Evolutionary conservation across 2,113 vertebrate genomes (phyloP).

Genomic region (Hydropotes inermis): DNA sequence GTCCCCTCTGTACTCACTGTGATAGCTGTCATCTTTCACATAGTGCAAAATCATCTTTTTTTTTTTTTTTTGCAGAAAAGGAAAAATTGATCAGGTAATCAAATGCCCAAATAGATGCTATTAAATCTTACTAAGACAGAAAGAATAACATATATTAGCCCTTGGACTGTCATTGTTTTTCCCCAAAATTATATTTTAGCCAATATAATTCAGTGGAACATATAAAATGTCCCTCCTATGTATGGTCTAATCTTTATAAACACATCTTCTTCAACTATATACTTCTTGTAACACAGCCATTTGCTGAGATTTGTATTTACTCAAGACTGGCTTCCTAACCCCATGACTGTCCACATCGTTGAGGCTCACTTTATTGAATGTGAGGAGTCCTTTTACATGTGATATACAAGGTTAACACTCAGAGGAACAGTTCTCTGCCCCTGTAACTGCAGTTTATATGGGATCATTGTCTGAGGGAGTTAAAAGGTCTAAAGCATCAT

Average conservation of each 20-base stretch:
- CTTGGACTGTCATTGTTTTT: background rate
- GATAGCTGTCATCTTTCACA: background rate
- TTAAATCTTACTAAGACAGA: background rate
- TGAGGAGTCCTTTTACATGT: background rate
- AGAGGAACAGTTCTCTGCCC: background rate
- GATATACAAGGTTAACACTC: background rate
- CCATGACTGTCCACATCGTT: background rate
- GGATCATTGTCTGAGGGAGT: background rate
- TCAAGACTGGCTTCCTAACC: background rate
- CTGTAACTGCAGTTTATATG: background rate
- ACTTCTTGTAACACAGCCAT: background rate
- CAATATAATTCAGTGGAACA: background rate
- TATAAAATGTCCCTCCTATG: background rate
- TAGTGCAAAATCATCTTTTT: background rate
- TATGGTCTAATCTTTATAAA: background rate
- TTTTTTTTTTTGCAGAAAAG: background rate
- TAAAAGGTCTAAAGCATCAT: background rate
- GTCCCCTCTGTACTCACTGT: background rate
- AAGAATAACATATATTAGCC: background rate
- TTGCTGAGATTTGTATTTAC: background rate
- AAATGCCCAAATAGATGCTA: background rate
- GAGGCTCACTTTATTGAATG: background rate
- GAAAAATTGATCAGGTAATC: background rate
- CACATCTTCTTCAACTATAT: background rate
- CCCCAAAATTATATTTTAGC: background rate